Evolutionary conservation across 2,888 invertebrate genomes (phyloP).

Genomic region (Tetragonula carbonaria): DNA sequence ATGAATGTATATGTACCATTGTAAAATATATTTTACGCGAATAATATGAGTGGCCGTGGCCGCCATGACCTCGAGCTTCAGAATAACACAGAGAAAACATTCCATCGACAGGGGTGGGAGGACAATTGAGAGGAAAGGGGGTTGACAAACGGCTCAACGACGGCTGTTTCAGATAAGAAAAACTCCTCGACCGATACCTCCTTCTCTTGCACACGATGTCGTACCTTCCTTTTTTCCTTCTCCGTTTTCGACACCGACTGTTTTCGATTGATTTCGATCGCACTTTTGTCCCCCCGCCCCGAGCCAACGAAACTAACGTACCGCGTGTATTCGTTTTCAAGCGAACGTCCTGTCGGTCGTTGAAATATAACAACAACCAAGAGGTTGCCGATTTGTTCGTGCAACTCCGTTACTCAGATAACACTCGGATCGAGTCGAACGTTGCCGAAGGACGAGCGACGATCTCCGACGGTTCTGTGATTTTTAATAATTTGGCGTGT

Average conservation of each 20-base stretch:
- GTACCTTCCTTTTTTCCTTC: constrained; percentile 62
- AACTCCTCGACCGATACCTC: constrained; percentile 24
- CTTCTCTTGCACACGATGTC: constrained; percentile 29
- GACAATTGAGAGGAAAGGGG: constrained; percentile 19
- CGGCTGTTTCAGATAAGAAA: constrained; percentile 2
- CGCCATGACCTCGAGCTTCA: constrained; percentile 59
- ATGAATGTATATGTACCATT: constrained; percentile 68
- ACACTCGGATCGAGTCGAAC: not conserved
- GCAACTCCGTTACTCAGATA: not conserved
- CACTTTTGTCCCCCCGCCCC: constrained; percentile 8
- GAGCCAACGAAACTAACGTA: not conserved
- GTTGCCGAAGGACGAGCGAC: not conserved
- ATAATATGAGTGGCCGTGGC: constrained; percentile 51
- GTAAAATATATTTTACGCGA: constrained; percentile 67
- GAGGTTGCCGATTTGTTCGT: not conserved
- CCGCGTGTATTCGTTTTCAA: not conserved
- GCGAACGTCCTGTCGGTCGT: not conserved
- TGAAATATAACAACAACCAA: not conserved
- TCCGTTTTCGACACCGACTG: constrained; percentile 38
- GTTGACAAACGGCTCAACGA: constrained; percentile 38
- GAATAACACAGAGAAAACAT: constrained; percentile 68
- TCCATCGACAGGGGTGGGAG: constrained; percentile 59
- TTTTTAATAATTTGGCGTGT: not conserved
- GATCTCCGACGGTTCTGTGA: not conserved
- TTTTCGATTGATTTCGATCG: constrained; percentile 13